These are phyloP conservation scores for Lepilemur septentrionalis DNA, from an alignment of 2,797 vertebrate species.

Conservation along the genomic window DNA sequence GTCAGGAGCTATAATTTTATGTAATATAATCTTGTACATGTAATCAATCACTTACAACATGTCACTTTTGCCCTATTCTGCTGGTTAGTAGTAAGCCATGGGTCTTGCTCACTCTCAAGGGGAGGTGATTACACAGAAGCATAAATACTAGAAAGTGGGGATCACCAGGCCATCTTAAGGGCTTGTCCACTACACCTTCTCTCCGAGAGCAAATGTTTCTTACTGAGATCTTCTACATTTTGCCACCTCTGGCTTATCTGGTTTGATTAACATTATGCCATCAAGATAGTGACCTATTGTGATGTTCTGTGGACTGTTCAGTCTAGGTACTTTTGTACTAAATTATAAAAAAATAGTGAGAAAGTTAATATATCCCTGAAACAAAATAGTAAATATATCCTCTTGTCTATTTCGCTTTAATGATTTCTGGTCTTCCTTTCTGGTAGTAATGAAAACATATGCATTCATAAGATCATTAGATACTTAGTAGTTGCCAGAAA, in stretches of 20 bases:
- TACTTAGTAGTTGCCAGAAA: not conserved
- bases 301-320: not conserved
- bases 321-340: not conserved
- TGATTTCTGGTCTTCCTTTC: not conserved
- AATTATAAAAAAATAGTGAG: not conserved
- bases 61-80: not conserved
- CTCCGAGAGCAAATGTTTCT: not conserved
- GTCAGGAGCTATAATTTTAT: not conserved
- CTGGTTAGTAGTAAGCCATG: not conserved
- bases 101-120: rapidly evolving
- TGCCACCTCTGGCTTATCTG: not conserved
- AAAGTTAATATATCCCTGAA: not conserved
- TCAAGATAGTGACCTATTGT: not conserved
- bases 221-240: not conserved
- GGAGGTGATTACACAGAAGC: not conserved
- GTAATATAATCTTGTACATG: not conserved
- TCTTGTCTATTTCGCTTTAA: not conserved
- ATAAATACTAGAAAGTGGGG: rapidly evolving
- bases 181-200: no score
- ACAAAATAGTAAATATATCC: not conserved
- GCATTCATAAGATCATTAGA: not conserved
- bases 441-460: not conserved
- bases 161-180: not conserved
- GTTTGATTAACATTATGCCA: not conserved
- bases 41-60: not conserved